These are phyloP conservation scores for Rhagium mordax DNA, from an alignment of 2,888 invertebrate genomes.

Conservation along the genomic window DNA sequence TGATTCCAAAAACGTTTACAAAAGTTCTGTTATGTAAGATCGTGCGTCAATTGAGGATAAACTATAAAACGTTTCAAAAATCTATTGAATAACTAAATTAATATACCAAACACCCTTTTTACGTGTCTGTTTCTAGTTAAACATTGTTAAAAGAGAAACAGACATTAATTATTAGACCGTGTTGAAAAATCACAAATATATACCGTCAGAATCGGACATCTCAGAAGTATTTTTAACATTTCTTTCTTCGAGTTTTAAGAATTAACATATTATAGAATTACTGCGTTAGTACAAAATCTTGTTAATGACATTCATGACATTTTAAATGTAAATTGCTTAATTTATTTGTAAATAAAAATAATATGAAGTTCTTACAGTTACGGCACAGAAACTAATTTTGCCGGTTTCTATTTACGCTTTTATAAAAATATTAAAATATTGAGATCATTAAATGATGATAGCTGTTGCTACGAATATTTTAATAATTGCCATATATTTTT, in stretches of 20 bases:
- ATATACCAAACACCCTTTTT: not conserved
- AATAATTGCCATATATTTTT: no score
- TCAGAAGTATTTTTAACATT: constrained; percentile 10
- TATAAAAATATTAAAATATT: not conserved
- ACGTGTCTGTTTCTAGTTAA: not conserved
- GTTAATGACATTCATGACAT: constrained; percentile 6
- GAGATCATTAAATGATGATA: not conserved
- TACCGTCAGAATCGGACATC: constrained; percentile 18
- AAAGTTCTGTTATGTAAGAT: not conserved
- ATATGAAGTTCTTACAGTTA: not conserved
- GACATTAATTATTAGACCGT: not conserved
- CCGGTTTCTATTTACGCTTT: not conserved
- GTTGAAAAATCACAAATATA: not conserved
- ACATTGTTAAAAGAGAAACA: not conserved
- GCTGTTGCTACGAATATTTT: no score
- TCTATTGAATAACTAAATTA: not conserved
- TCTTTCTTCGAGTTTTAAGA: constrained; percentile 6
- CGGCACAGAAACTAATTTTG: not conserved
- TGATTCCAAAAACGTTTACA: constrained; percentile 32
- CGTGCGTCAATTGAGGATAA: not conserved
- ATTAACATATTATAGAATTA: not conserved
- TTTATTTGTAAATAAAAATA: not conserved
- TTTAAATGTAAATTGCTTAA: not conserved
- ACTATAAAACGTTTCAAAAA: not conserved
- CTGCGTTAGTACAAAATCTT: not conserved